Percentiles rank a stretch among this genome's conserved stretches.
These are phyloP conservation scores for Etia nguti DNA, from an alignment of 2,113 vertebrate genomes.

Conservation along the genomic window DNA sequence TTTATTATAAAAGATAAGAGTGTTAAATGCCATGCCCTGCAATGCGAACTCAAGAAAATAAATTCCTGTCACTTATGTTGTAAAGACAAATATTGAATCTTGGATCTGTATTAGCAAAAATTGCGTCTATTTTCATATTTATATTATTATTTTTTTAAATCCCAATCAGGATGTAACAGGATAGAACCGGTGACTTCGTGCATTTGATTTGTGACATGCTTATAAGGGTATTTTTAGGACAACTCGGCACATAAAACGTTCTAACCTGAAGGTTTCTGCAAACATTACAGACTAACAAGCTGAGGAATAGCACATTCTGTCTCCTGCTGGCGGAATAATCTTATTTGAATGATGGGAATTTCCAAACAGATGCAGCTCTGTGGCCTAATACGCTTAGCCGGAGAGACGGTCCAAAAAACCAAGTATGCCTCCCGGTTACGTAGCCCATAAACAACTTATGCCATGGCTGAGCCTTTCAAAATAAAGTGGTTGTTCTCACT, in stretches of 20 bases:
- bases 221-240: background rate
- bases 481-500: background rate
- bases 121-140: background rate
- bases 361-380: background rate
- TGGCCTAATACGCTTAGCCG: background rate
- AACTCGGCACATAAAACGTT: background rate
- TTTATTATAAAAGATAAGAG: background rate
- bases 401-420: background rate
- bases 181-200: background rate
- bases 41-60: background rate
- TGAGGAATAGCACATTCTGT: background rate
- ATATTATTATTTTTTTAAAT: background rate
- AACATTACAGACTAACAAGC: background rate
- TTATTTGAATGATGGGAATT: background rate
- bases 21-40: background rate
- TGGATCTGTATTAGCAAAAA: background rate
- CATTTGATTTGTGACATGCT: background rate
- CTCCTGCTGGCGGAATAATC: background rate
- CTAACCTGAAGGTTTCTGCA: background rate
- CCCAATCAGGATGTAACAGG: background rate
- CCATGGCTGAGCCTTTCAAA: background rate
- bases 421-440: background rate
- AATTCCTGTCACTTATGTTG: background rate
- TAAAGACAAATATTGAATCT: background rate
- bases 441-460: background rate